Percentiles rank a stretch among this genome's conserved stretches.
Evolutionary conservation across 2,888 invertebrate species (phyloP).

Genomic region (Sesia bembeciformis): DNA sequence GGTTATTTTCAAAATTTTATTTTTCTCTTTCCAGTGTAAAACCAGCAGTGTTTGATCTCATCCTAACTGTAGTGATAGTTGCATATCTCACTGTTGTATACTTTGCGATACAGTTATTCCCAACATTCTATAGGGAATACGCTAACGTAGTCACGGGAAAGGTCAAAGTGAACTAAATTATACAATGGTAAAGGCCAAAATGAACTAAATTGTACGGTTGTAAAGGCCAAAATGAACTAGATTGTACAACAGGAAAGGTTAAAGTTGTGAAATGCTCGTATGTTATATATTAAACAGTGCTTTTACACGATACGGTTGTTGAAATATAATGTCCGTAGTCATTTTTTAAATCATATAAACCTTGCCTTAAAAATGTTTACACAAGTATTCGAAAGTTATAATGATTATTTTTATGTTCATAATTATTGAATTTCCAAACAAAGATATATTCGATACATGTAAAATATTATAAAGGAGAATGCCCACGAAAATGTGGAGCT

Average conservation of each 20-base stretch:
- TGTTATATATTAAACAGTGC: too few relatives aligned
- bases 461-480: too few relatives aligned
- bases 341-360: too few relatives aligned
- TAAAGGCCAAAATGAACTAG: slow-evolving; percentile 44
- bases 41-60: slow-evolving; percentile 97
- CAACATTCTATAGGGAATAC: slow-evolving; percentile 77
- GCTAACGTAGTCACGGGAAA: slow-evolving; percentile 68
- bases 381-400: too few relatives aligned
- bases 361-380: too few relatives aligned
- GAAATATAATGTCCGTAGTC: too few relatives aligned
- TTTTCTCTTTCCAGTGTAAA: slow-evolving; percentile 84
- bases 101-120: slow-evolving; percentile 82
- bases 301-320: too few relatives aligned
- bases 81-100: slow-evolving; percentile 91
- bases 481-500: too few relatives aligned
- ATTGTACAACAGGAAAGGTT: slow-evolving; percentile 3
- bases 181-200: slow-evolving; percentile 25
- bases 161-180: slow-evolving; percentile 46
- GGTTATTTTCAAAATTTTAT: neutral
- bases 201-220: slow-evolving; percentile 30
- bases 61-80: slow-evolving; percentile 89
- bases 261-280: too few relatives aligned
- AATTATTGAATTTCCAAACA: too few relatives aligned
- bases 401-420: too few relatives aligned
- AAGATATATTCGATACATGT: too few relatives aligned